Evolutionary conservation across 2,888 invertebrate genomes (phyloP).

Genomic region (Cryptocephalus primarius): DNA sequence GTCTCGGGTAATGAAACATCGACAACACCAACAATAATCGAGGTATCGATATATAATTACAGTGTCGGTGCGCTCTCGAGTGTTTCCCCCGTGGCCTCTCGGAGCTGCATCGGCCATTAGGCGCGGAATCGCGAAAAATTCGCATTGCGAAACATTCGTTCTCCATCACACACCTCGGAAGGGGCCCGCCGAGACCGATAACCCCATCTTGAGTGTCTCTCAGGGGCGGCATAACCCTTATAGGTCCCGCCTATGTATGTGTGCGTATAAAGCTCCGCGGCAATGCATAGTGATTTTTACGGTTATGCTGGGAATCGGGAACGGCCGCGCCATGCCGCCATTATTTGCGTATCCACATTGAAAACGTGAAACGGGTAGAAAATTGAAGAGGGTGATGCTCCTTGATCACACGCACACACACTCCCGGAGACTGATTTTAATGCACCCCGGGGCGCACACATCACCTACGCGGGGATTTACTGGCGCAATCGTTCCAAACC

Average conservation of each 20-base stretch:
- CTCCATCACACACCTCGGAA: constrained; percentile 36
- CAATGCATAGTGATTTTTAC: constrained; percentile 42
- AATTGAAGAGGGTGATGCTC: constrained; percentile 23
- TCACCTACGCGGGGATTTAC: constrained; percentile 14
- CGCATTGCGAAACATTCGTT: constrained; percentile 26
- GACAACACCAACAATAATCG: too few relatives aligned
- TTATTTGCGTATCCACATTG: constrained; percentile 27
- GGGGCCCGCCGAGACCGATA: constrained; percentile 45
- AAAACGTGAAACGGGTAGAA: constrained; percentile 24
- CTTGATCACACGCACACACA: background rate
- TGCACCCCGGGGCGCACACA: constrained; percentile 27
- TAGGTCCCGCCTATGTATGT: constrained; percentile 14
- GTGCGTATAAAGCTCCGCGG: background rate
- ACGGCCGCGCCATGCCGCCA: constrained; percentile 11
- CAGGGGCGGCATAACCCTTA: constrained; percentile 39
- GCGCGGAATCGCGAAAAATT: constrained; percentile 32
- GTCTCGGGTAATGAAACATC: too few relatives aligned
- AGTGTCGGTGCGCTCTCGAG: constrained; percentile 33
- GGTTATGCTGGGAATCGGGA: constrained; percentile 32
- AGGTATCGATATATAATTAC: too few relatives aligned
- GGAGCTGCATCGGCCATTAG: constrained; percentile 44
- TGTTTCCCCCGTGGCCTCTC: constrained; percentile 27
- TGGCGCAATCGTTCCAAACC: too few relatives aligned
- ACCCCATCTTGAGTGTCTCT: constrained; percentile 44
- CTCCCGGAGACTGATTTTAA: constrained; percentile 14